phyloP scores from a whole-genome alignment of 2,797 vertebrate genomes.

The Rallus crepitans region DNA sequence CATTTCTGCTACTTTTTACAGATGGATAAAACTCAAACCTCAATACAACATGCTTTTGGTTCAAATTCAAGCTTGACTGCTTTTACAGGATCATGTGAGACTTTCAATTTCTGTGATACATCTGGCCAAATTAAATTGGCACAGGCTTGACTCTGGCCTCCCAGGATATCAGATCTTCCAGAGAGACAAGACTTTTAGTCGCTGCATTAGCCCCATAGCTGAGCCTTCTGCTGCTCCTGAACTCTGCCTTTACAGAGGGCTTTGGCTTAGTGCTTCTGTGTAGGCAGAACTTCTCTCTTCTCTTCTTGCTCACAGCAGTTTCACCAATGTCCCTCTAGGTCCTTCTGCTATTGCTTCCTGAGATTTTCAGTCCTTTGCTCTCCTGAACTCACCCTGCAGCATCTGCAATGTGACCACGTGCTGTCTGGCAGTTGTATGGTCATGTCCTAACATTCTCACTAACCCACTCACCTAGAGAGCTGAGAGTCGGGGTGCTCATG shows the following conservation, averaged over 20 bases:
- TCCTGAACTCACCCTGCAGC: neutral
- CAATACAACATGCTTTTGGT: neutral
- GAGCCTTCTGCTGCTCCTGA: conserved; percentile 10
- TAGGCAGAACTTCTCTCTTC: neutral
- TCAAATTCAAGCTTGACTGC: conserved; percentile 27
- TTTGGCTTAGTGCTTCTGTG: neutral
- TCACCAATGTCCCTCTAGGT: neutral
- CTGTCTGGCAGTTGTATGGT: neutral
- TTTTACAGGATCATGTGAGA: neutral
- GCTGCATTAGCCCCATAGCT: neutral
- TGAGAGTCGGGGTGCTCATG: no score
- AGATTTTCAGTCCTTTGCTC: neutral
- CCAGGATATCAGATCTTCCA: neutral
- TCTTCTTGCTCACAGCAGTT: neutral
- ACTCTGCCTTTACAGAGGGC: neutral
- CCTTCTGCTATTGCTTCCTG: neutral
- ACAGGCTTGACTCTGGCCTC: neutral
- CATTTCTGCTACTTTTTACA: conserved; percentile 47
- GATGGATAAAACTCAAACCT: conserved; percentile 33
- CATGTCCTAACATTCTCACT: neutral
- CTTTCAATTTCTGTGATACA: conserved; percentile 7
- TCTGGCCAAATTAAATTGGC: conserved; percentile 45
- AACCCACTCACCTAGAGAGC: neutral
- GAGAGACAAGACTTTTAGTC: neutral
- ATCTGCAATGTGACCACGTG: neutral